These are phyloP conservation scores for Lontra canadensis DNA, from an alignment of 2,113 vertebrate genomes.

Conservation along the genomic window DNA sequence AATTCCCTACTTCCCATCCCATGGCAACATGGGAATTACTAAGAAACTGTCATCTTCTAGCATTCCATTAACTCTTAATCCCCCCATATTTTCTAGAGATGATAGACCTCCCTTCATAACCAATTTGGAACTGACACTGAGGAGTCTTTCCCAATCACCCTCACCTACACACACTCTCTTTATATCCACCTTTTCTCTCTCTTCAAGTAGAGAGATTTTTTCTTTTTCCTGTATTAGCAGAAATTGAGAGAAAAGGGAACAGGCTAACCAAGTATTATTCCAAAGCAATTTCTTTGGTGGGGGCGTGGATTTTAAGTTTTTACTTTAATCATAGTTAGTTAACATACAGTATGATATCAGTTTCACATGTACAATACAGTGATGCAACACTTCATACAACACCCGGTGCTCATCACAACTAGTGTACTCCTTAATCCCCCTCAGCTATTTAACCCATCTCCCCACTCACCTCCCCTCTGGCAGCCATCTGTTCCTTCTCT, in stretches of 20 bases:
- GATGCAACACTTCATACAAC: background rate
- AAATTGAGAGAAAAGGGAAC: background rate
- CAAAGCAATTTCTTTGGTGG: background rate
- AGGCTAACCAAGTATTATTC: background rate
- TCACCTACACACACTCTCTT: background rate
- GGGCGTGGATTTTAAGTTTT: background rate
- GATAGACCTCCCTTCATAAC: background rate
- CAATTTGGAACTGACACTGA: background rate
- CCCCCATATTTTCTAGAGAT: background rate
- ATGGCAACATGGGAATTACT: background rate
- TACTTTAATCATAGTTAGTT: background rate
- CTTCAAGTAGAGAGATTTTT: conserved; percentile 3
- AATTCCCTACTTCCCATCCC: background rate
- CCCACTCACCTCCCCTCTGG: background rate
- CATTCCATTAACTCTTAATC: background rate
- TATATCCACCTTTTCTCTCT: background rate
- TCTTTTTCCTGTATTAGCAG: background rate
- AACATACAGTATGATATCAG: background rate
- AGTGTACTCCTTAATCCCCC: background rate
- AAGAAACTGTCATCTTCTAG: background rate
- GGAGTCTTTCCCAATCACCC: background rate
- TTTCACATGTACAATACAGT: background rate
- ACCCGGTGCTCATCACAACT: background rate
- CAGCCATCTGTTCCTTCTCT: background rate
- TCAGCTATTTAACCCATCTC: background rate